Base-by-base conservation (phyloP, 2,888 invertebrate genomes). In the Volucella inflata region DNA sequence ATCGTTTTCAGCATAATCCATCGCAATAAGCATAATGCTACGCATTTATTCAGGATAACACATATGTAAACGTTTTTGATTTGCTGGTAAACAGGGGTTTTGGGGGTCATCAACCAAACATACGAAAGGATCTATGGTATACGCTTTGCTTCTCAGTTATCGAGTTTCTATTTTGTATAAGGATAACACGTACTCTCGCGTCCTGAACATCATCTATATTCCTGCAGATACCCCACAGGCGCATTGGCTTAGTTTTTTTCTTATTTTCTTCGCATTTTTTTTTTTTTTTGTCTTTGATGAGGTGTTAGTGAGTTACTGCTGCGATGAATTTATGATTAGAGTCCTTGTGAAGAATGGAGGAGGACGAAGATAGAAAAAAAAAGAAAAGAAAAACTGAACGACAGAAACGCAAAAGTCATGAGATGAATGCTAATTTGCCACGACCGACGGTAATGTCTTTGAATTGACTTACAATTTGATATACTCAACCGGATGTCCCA, bases 281-380 rank as follows among this genome's bases (percentile, higher is more conserved):
- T 60, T 14, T 38, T 76, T 75, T 72, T 85, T 48, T 79, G 81
- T 62, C 67, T 81, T 81, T 77, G 85, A 74, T 81, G 76, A 85
- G 85, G 85, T 85, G 85, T 85, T 85, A 81, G 81, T 77, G 68
- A 85, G 81, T 72, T 76, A 81, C 57, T 81, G 81, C 76, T 81
- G 76, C 60, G 72, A 74, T 81, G 85, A 85, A 85, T 85, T 81
- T 85, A 85, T 85, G 85, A 85, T 85, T 80, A 85, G 76, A 82
- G 60, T 60, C 67, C 55, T 71, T 46, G 71, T 64, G 44, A 70
- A 71, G 60, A 75, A 76, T 71, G 48, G 38, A 70, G 38, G 65
- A 62, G 21, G 16, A 80, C 17, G 16, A 59, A 21, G 81, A 50
- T 68, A 75, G 16, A 59, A 12, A 38, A 44, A 53, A 2, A 59